A percentile compares a stretch with the other conserved stretches of the same genome.
phyloP scores from a whole-genome alignment of 2,797 vertebrate species.

The Siniperca obscura region DNA sequence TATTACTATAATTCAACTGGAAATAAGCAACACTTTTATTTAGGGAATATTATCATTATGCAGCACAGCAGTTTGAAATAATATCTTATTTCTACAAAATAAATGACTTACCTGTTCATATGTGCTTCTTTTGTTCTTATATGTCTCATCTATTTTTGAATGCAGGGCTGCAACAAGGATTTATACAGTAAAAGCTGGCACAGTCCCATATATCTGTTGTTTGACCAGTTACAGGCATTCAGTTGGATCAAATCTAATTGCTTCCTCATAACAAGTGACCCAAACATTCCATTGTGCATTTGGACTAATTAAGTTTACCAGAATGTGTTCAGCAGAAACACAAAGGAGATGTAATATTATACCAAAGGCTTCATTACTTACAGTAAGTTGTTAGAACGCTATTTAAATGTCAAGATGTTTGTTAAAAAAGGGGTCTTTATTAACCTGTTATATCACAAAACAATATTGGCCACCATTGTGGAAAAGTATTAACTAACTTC shows the following conservation, averaged over 20 bases:
- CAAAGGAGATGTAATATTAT: background rate
- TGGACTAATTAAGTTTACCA: background rate
- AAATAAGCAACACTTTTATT: background rate
- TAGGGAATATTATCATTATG: too few species aligned
- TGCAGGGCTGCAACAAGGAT: fast-evolving
- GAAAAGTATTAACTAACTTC: background rate
- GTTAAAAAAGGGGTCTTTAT: background rate
- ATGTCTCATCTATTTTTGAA: background rate
- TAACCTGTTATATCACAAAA: background rate
- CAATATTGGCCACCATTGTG: background rate
- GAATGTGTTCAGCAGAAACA: background rate
- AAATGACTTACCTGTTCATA: slow-evolving; percentile 27
- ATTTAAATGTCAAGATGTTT: background rate
- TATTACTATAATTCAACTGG: background rate
- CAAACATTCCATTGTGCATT: too few species aligned
- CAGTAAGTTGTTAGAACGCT: background rate
- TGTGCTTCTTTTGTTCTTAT: background rate
- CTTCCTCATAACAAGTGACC: slow-evolving; percentile 10
- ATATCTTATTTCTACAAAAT: background rate
- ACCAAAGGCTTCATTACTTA: background rate
- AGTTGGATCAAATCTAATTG: background rate
- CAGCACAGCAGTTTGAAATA: background rate
- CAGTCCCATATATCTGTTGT: background rate
- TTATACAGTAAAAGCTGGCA: slow-evolving; percentile 8
- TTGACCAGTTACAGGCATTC: background rate